Evolutionary conservation across 1,140 invertebrate genomes (phyloP), one percentile per base, ranked within the genome.

Genomic region (Ceratosolen fusciceps): DNA sequence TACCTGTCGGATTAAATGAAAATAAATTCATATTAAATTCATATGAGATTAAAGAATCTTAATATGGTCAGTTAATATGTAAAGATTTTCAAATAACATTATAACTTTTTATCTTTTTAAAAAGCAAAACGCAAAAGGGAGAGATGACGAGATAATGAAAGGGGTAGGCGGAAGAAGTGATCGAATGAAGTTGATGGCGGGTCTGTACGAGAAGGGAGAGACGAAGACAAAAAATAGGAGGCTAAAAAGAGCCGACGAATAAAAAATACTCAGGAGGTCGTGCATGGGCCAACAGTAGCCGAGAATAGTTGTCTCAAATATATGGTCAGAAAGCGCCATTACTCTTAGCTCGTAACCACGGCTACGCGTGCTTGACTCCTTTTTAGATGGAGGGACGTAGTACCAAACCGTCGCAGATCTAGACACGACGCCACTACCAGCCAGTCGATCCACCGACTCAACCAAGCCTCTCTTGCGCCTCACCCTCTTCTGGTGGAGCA

Each of bases 391-490:
- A 16, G 65, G 34, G 47, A 5, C 52, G 29, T 72, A 56, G 76
- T 49, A 76, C 76, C 74, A 84, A 84, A 81, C 75, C 81, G 78
- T 74, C 79, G 81, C 80, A 73, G 78, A 83, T 81, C 81, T 82
- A 83, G 82, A 82, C 81, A 82, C 56, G 26, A 60, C 56, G 60
- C 60, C 85, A 82, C 83, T 82, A 82, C 84, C 83, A 84, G 77
- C 83, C 77, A 77, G 72, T 80, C 76, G 77, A 62, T 81, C 81
- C 73, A 79, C 78, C 81, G 81, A 83, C 85, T 85, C 83, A 84
- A 87, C 84, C 84, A 86, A 83, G 82, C 82, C 78, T 68, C 39
- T 65, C 29, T 26, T 19, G 31, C 2, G 52, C 54, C 39, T n/a
- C n/a, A n/a, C n/a, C 37, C 74, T 43, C 58, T 77, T 76, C 79